These are phyloP conservation scores for Orchestes rusci DNA, from an alignment of 2,888 invertebrate species.

Conservation along the genomic window DNA sequence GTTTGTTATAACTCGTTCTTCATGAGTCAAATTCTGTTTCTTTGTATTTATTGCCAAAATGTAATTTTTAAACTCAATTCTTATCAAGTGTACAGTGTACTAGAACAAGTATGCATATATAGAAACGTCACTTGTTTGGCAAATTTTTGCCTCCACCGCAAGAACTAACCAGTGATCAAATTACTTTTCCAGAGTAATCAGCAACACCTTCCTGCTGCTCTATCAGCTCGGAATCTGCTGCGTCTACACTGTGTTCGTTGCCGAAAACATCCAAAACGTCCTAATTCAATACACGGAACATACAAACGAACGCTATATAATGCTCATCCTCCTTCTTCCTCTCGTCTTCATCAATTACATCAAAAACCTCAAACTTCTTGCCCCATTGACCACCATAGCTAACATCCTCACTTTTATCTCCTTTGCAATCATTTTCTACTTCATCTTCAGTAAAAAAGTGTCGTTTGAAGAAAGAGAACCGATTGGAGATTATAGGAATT, in stretches of 20 bases:
- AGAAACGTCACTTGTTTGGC: too few species aligned
- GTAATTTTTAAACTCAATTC: too few species aligned
- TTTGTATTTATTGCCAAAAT: too few species aligned
- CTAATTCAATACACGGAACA: conserved; percentile 12
- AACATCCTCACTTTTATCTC: conserved; percentile 73
- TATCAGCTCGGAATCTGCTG: conserved; percentile 96
- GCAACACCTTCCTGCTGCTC: conserved; percentile 68
- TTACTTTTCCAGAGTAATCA: conserved; percentile 53
- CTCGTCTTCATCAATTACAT: conserved; percentile 64
- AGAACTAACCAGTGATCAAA: too few species aligned
- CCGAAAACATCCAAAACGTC: conserved; percentile 71
- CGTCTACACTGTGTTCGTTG: conserved; percentile 92
- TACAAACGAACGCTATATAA: conserved; percentile 40
- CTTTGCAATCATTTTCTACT: conserved; percentile 66
- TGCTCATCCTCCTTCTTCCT: conserved; percentile 64
- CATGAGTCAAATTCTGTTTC: too few species aligned
- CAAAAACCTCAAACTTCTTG: conserved; percentile 67
- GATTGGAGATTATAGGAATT: conserved; percentile 47
- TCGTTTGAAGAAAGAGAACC: conserved; percentile 44
- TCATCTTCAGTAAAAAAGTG: conserved; percentile 58
- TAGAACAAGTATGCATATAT: too few species aligned
- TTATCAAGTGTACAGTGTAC: too few species aligned
- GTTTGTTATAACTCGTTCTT: too few species aligned
- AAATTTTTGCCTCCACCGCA: too few species aligned
- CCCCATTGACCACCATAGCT: conserved; percentile 76